phyloP scores from a whole-genome alignment of 2,888 invertebrate genomes.

The Hoplodrina blanda region DNA sequence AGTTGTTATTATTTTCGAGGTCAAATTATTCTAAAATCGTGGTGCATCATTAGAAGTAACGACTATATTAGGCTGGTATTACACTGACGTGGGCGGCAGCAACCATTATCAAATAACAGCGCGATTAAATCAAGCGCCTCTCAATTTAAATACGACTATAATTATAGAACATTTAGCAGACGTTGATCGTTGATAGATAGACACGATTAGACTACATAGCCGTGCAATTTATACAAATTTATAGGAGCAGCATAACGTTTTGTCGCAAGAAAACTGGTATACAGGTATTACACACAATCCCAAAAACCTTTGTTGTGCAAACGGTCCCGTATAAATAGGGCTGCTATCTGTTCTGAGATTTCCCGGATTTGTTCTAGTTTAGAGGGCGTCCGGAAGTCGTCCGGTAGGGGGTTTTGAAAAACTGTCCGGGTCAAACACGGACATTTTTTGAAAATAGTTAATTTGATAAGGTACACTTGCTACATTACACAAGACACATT shows the following conservation, averaged over 20 bases:
- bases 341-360: too few relatives aligned
- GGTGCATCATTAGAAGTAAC: conserved; percentile 38
- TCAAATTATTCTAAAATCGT: conserved; percentile 36
- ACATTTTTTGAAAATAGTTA: too few relatives aligned
- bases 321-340: conserved; percentile 3
- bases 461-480: too few relatives aligned
- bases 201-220: conserved; percentile 44
- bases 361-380: too few relatives aligned
- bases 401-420: too few relatives aligned
- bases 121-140: conserved; percentile 64
- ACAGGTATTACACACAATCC: conserved; percentile 1
- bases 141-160: conserved; percentile 62
- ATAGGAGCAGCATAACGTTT: conserved; percentile 39
- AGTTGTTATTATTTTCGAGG: conserved; percentile 34
- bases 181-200: conserved; percentile 54
- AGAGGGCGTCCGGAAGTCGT: too few relatives aligned
- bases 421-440: too few relatives aligned
- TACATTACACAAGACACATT: too few relatives aligned
- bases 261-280: conserved; percentile 41
- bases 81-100: conserved; percentile 47
- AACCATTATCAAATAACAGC: conserved; percentile 58
- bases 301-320: conserved; percentile 47
- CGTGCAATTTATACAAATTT: conserved; percentile 47
- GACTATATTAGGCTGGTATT: conserved; percentile 43
- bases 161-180: conserved; percentile 66